phyloP scores from a whole-genome alignment of 2,113 vertebrate genomes.

The Hepsetus odoe region DNA sequence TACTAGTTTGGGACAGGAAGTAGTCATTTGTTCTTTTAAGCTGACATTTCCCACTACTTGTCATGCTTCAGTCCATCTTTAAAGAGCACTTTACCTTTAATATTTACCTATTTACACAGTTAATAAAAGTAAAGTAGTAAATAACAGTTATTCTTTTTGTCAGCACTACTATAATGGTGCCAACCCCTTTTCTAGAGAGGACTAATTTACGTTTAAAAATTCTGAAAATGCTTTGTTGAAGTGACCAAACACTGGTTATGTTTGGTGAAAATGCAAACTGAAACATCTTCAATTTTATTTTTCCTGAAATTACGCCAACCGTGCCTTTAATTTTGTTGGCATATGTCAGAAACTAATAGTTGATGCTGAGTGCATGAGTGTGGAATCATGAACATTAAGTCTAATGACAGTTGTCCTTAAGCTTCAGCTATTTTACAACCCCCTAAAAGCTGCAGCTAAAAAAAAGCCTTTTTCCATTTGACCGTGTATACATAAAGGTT shows the following conservation, averaged over 20 bases:
- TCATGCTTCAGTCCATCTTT: not conserved
- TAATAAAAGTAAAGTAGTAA: too few species aligned
- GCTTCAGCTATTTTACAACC: not conserved
- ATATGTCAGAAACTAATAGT: not conserved
- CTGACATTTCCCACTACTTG: not conserved
- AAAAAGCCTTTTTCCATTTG: not conserved
- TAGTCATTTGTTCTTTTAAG: not conserved
- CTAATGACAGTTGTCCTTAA: not conserved
- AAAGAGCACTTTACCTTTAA: constrained; percentile 14
- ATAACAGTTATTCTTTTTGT: too few species aligned
- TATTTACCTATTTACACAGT: too few species aligned
- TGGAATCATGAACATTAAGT: not conserved
- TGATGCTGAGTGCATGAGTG: not conserved
- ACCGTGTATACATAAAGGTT: not conserved
- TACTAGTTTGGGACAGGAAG: not conserved
- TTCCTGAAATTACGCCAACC: constrained; percentile 1
- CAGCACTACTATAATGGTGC: not conserved
- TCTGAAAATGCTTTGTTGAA: constrained; percentile 10
- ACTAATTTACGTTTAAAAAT: not conserved
- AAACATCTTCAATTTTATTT: not conserved
- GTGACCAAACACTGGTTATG: not conserved
- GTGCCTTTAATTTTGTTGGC: constrained; percentile 13
- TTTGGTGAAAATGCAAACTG: not conserved
- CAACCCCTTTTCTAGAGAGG: not conserved
- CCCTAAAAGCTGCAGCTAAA: not conserved